Evolutionary conservation across 2,888 invertebrate species (phyloP).

Genomic region (Xestoiulus laeticollis): DNA sequence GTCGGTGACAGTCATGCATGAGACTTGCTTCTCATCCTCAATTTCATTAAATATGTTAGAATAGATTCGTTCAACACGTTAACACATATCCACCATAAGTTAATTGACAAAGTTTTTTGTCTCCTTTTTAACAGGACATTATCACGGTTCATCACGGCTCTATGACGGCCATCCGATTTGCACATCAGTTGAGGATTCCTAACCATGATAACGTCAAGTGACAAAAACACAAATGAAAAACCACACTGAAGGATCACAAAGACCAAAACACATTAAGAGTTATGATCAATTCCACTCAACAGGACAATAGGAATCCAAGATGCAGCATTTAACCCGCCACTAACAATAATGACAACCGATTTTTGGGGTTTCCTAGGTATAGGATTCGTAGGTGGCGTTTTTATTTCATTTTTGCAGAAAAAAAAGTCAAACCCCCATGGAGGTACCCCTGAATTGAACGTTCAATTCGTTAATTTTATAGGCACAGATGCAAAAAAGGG

Average conservation of each 20-base stretch:
- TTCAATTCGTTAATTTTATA: conserved; percentile 40
- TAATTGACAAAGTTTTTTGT: background rate
- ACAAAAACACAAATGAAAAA: background rate
- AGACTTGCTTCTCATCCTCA: background rate
- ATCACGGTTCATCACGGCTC: background rate
- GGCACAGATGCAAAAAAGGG: conserved; percentile 41
- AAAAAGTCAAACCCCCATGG: conserved; percentile 31
- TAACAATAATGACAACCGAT: conserved; percentile 10
- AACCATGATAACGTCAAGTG: background rate
- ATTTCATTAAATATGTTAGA: background rate
- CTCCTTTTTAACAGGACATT: too few species aligned
- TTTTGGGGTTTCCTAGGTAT: background rate
- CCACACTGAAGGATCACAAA: background rate
- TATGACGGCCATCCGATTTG: background rate
- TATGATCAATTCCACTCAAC: background rate
- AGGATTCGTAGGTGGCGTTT: conserved; percentile 25
- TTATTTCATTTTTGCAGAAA: conserved; percentile 18
- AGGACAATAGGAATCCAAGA: background rate
- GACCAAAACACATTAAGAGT: background rate
- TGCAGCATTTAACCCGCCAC: background rate
- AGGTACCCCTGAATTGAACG: conserved; percentile 11
- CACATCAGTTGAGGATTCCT: background rate
- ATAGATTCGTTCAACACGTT: background rate
- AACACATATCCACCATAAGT: background rate
- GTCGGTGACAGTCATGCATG: background rate